Evolutionary conservation across 2,888 invertebrate species (phyloP), one percentile per base, ranked within the genome.

Genomic region (Hyalella azteca): DNA sequence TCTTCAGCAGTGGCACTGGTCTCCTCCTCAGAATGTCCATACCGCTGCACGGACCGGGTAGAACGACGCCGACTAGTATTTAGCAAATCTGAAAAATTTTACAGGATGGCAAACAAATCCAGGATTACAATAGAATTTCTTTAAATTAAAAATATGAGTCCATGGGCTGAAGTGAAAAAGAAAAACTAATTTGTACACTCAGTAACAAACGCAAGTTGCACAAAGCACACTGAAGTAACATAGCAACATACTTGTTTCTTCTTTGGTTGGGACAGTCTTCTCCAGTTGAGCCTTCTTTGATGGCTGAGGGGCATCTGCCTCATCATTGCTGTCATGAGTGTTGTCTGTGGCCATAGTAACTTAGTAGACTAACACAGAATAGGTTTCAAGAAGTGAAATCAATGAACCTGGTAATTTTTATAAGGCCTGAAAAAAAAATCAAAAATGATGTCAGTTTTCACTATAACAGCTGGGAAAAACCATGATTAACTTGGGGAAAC

Each of bases 271-370:
- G n/a, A n/a, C n/a, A 29, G 26, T 1, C 26, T 54, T 29, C 36
- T 66, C 66, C 39, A 66, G 36, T 7, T 36, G 66, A 36, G 66
- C 36, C 39, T 15, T 66, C 19, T 66, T 66, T 32, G 66, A 13
- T 2, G 66, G 66, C 39, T 66, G 66, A n/a, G n/a, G n/a, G 13
- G 36, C 36, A 5, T 66, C 66, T 29, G 36, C 66, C 19, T 66
- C 66, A 66, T 66, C 66, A 66, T 66, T 66, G 15, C n/a, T 22
- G 36, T 36, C 66, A 9, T 66, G 66, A 15, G 11, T 19, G 9
- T 32, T 66, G 66, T 66, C 66, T 36, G 66, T 66, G n/a, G 66
- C 66, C 66, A 66, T 66, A 29, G 36, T 66, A 13, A 19, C 19
- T 36, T 36, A 5, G 19, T 4, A 32, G 29, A 13, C 15, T 22